A percentile compares a stretch with the other conserved stretches of the same genome.
Conservation (phyloP, 2,113 vertebrate genomes). For the Ceyx margarethae region DNA sequence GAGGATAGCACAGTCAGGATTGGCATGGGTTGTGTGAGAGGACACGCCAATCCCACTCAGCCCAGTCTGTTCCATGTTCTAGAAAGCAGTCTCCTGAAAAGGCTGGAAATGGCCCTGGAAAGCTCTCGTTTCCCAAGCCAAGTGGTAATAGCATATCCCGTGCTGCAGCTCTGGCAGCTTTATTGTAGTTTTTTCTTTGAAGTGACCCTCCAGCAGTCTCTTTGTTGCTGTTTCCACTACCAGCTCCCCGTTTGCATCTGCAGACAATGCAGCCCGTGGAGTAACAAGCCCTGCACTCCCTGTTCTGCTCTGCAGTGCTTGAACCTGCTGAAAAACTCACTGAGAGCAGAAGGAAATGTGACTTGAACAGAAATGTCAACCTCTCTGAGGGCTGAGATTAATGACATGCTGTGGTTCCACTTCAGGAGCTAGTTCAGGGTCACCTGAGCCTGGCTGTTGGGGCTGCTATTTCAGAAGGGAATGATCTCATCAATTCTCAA, state of each 20-base stretch:
- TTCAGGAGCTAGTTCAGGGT: neutral
- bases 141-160: constrained; percentile 1
- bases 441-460: constrained; percentile 24
- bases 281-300: neutral
- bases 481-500: constrained; percentile 21
- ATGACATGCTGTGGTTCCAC: constrained; percentile 13
- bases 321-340: neutral
- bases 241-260: neutral
- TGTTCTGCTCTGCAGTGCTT: neutral
- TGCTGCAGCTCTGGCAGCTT: neutral
- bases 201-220: constrained; percentile 10
- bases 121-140: constrained; percentile 20
- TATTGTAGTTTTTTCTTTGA: neutral
- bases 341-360: neutral
- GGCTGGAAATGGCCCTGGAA: constrained; percentile 21
- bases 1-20: neutral
- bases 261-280: neutral
- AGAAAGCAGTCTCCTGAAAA: neutral
- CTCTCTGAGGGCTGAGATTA: constrained; percentile 29
- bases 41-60: neutral
- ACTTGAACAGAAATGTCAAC: neutral
- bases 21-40: neutral
- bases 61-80: neutral
- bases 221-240: neutral
- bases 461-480: constrained; percentile 24